phyloP scores from a whole-genome alignment of 2,888 invertebrate species.

The Pocota personata region DNA sequence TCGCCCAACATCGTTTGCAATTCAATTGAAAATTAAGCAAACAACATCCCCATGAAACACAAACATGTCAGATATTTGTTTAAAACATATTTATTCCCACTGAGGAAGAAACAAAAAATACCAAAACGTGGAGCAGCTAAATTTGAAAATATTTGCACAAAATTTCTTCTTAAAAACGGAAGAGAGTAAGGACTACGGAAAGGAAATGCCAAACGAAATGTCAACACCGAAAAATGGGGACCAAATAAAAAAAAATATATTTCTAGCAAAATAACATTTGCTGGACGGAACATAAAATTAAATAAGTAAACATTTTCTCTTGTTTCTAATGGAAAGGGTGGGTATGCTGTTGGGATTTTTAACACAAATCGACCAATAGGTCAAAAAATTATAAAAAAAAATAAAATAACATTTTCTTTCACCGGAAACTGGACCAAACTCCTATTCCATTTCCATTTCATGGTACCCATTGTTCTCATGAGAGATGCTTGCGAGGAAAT shows the following conservation, averaged over 20 bases:
- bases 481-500: not conserved
- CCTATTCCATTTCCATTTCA: not conserved
- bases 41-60: conserved; percentile 23
- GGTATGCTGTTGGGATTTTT: not conserved
- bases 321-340: conserved; percentile 11
- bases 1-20: conserved; percentile 44
- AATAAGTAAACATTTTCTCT: conserved; percentile 56
- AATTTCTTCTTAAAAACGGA: conserved; percentile 1
- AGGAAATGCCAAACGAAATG: conserved; percentile 24
- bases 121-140: not conserved
- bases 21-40: conserved; percentile 62
- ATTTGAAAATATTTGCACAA: conserved; percentile 47
- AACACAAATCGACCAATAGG: not conserved
- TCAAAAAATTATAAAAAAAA: conserved; percentile 23
- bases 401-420: conserved; percentile 7
- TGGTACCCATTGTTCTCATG: not conserved
- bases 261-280: conserved; percentile 29
- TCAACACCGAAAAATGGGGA: conserved; percentile 40
- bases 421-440: conserved; percentile 1
- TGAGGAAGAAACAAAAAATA: not conserved
- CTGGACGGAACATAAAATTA: conserved; percentile 47
- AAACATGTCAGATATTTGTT: conserved; percentile 52
- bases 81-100: conserved; percentile 58
- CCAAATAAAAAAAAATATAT: conserved; percentile 34
- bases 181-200: not conserved